Evolutionary conservation across 2,113 vertebrate species (phyloP), one percentile per base, ranked within the genome.

Genomic region (Mola mola): DNA sequence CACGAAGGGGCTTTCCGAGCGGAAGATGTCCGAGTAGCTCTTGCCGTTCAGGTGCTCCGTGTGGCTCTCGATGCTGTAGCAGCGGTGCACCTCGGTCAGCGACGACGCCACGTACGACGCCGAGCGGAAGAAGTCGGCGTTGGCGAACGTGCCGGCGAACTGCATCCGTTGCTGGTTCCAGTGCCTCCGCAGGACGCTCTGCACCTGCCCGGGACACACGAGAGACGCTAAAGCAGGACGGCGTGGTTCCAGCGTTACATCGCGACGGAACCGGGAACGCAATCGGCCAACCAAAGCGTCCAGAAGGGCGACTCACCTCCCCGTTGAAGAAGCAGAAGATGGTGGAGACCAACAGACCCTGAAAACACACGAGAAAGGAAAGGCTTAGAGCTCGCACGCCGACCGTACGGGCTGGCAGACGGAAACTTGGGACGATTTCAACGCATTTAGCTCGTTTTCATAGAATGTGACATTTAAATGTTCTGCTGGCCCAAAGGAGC

Each of bases 131-230:
- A 94, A 93, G 0, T 98, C 96, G 0, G 94, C 89, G 52, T 96
- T 95, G 77, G 93, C 87, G 36, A 98, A 95, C 12, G 94, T 94
- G 72, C 94, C 94, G 15, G 95, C 93, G 20, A 97, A 96, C 69
- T 98, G 96, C 72, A 96, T 94, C 78, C 91, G 92, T 80, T 96
- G 96, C 78, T 97, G 96, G 44, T 97, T 96, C 96, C 96, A 99
- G 70, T 98, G 94, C 71, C 97, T 89, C 59, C 93, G 84, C 71
- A 99, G 66, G 22, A 98, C 94, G 0, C 92, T 93, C 85, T 99
- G 97, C 34, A 99, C 97, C 97, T 98, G 29, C 52, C 6, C 42
- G 22, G 29, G 7, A 52, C 21, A 44, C 42, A 15, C n/a, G n/a
- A n/a, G n/a, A n/a, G n/a, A n/a, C n/a, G n/a, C n/a, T n/a, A n/a